Evolutionary conservation across 2,888 invertebrate genomes (phyloP).

Genomic region (Calameuta filiformis): DNA sequence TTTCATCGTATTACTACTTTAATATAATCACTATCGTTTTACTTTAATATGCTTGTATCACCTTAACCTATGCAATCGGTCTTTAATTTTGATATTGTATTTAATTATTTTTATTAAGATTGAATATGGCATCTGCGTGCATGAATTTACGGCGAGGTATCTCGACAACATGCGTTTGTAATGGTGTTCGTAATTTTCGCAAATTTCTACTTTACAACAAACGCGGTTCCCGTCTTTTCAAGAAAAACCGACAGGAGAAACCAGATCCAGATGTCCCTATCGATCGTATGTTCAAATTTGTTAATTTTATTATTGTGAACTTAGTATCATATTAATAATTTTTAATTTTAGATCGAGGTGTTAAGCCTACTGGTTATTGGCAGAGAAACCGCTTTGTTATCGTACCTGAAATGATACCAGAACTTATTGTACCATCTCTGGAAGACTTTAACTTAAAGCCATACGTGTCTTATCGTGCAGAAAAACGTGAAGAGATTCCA

Average conservation of each 20-base stretch:
- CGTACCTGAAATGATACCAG: slow-evolving; percentile 91
- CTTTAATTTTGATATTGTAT: neutral
- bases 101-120: neutral
- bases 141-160: slow-evolving; percentile 66
- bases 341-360: slow-evolving; percentile 73
- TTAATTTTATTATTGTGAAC: slow-evolving; percentile 8
- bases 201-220: slow-evolving; percentile 83
- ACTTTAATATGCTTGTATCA: neutral
- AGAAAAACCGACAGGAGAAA: slow-evolving; percentile 69
- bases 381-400: slow-evolving; percentile 70
- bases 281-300: slow-evolving; percentile 68
- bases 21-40: neutral
- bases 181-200: slow-evolving; percentile 84
- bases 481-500: slow-evolving; percentile 78
- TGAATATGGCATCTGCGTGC: slow-evolving; percentile 40
- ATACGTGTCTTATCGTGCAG: slow-evolving; percentile 88
- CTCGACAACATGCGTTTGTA: slow-evolving; percentile 67
- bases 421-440: slow-evolving; percentile 92
- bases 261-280: slow-evolving; percentile 75
- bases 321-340: slow-evolving; percentile 5
- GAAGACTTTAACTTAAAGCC: slow-evolving; percentile 87
- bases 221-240: slow-evolving; percentile 77
- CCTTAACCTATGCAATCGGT: neutral
- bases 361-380: slow-evolving; percentile 73
- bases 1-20: neutral